Evolutionary conservation across 2,888 invertebrate species (phyloP).

Genomic region (Ormyrus thymus): DNA sequence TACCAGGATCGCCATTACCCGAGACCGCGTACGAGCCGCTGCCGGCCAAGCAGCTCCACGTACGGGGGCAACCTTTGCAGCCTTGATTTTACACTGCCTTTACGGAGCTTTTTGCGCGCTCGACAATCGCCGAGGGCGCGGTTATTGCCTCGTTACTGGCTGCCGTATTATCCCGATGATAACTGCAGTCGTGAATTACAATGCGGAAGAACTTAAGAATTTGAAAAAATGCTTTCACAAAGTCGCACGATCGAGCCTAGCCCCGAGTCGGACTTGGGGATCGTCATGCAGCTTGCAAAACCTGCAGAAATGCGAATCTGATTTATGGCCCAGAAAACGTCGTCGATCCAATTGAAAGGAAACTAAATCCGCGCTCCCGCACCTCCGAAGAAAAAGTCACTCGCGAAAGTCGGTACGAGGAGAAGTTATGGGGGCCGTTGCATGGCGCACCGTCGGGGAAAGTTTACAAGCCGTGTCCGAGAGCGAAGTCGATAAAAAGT

Average conservation of each 20-base stretch:
- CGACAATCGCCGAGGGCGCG: no score
- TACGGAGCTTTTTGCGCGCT: no score
- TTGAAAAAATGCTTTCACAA: no score
- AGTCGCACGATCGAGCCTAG: not conserved
- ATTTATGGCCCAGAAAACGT: slow-evolving; percentile 30
- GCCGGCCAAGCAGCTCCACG: not conserved
- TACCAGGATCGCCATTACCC: slow-evolving; percentile 25
- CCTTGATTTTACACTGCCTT: no score
- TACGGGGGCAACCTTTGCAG: no score
- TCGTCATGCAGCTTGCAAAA: slow-evolving; percentile 1
- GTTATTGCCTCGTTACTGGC: no score
- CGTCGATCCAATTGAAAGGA: slow-evolving; percentile 40
- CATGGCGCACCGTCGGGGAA: slow-evolving; percentile 9
- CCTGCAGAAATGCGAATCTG: slow-evolving; percentile 32
- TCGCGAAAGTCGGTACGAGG: slow-evolving; percentile 33
- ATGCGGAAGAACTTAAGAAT: no score
- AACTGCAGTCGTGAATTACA: no score
- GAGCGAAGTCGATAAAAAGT: slow-evolving; percentile 33
- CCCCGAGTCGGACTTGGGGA: not conserved
- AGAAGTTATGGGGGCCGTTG: slow-evolving; percentile 21
- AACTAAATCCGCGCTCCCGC: slow-evolving; percentile 29
- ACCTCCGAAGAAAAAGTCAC: slow-evolving; percentile 8
- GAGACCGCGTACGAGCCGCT: slow-evolving; percentile 33
- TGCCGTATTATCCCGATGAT: no score
- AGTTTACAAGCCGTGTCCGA: slow-evolving; percentile 39